phyloP scores from a whole-genome alignment of 2,888 invertebrate species.

The Tetropium fuscum region DNA sequence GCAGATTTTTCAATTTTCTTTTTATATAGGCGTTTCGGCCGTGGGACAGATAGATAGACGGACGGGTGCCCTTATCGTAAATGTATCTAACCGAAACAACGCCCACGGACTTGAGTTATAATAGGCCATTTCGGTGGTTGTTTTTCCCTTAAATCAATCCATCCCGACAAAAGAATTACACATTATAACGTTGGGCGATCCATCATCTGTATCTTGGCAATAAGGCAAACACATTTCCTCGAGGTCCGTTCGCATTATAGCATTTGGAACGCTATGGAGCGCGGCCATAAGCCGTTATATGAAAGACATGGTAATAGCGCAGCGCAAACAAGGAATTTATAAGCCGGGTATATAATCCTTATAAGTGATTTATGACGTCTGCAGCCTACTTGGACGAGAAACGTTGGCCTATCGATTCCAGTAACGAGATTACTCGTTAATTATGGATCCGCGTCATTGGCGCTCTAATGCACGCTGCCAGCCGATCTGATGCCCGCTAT shows the following conservation, averaged over 20 bases:
- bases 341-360: slow-evolving; percentile 8
- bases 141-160: no score
- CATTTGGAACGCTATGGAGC: not conserved
- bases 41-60: no score
- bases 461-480: slow-evolving; percentile 2
- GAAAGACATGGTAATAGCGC: slow-evolving; percentile 5
- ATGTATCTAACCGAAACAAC: no score
- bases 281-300: not conserved
- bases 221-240: not conserved
- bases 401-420: slow-evolving; percentile 30
- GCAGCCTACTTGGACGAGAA: slow-evolving; percentile 24
- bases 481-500: not conserved
- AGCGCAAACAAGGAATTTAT: slow-evolving; percentile 7
- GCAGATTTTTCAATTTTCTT: no score
- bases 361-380: slow-evolving; percentile 27
- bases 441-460: slow-evolving; percentile 21
- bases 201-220: not conserved
- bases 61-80: no score
- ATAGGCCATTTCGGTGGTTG: no score
- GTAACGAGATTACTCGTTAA: slow-evolving; percentile 32
- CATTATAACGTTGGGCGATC: no score
- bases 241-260: no score
- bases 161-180: no score
- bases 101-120: no score
- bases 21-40: no score